Conservation (phyloP, 2,888 invertebrate genomes). For the Lasioglossum zephyrum region DNA sequence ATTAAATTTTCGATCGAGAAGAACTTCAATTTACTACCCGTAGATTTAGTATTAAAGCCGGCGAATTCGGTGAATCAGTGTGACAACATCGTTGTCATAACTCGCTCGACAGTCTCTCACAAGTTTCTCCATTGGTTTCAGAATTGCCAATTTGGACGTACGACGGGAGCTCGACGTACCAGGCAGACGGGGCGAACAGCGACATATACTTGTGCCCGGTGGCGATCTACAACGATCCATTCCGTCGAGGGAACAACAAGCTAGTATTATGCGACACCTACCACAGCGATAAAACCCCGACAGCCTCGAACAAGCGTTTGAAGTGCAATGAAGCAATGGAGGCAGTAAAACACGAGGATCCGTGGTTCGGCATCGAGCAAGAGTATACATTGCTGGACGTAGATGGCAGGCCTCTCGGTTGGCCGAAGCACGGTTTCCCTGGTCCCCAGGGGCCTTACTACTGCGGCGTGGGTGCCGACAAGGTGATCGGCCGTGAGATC, state of each 20-base stretch:
- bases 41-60: not conserved
- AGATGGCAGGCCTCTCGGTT: conserved; percentile 94
- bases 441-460: conserved; percentile 99
- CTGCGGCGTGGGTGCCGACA: conserved; percentile 98
- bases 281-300: conserved; percentile 93
- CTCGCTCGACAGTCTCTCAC: not conserved
- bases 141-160: conserved; percentile 97
- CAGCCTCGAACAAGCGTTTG: conserved; percentile 91
- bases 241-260: conserved; percentile 95
- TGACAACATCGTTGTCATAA: not conserved
- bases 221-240: conserved; percentile 97
- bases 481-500: conserved; percentile 96
- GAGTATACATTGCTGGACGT: conserved; percentile 95
- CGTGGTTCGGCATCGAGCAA: conserved; percentile 98
- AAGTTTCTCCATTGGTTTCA: conserved; percentile 81
- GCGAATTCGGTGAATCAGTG: not conserved
- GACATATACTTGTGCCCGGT: conserved; percentile 96
- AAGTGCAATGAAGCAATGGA: conserved; percentile 91
- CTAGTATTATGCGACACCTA: conserved; percentile 96
- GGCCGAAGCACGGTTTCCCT: conserved; percentile 97
- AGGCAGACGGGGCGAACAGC: conserved; percentile 94
- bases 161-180: conserved; percentile 97
- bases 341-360: conserved; percentile 89
- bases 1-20: too few relatives aligned
- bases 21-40: too few relatives aligned